phyloP scores from a whole-genome alignment of 2,888 invertebrate species.

The Drosophila yooni region DNA sequence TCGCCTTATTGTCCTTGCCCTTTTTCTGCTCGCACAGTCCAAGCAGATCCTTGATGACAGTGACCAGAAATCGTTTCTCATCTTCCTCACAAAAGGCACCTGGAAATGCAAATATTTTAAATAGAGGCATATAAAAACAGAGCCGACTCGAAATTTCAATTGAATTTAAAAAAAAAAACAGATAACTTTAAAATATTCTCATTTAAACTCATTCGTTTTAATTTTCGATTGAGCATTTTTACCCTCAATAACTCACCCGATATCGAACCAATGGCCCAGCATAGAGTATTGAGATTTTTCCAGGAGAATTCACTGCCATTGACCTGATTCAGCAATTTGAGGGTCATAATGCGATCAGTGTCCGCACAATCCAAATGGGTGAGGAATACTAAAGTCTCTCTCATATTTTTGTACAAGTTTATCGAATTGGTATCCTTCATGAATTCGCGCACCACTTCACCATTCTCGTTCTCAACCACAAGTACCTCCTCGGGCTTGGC shows the following conservation, averaged over 20 bases:
- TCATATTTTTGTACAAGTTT: slow-evolving; percentile 99
- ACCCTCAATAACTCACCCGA: slow-evolving; percentile 88
- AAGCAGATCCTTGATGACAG: slow-evolving; percentile 98
- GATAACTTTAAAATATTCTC: not conserved
- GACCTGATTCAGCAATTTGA: slow-evolving; percentile 98
- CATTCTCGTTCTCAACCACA: slow-evolving; percentile 99
- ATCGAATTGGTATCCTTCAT: slow-evolving; percentile 99
- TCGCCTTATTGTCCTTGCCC: slow-evolving; percentile 99
- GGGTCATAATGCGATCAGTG: slow-evolving; percentile 99
- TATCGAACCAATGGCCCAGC: slow-evolving; percentile 99
- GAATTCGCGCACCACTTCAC: slow-evolving; percentile 99
- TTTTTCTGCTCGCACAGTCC: slow-evolving; percentile 99
- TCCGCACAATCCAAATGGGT: slow-evolving; percentile 99
- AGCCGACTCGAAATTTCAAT: not conserved
- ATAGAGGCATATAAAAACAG: not conserved
- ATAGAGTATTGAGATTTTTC: slow-evolving; percentile 99
- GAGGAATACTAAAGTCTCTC: slow-evolving; percentile 98
- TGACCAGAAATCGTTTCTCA: slow-evolving; percentile 99
- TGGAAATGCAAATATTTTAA: slow-evolving; percentile 26
- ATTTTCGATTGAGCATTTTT: not conserved
- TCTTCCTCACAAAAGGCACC: slow-evolving; percentile 99
- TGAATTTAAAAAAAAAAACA: not conserved
- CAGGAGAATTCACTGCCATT: slow-evolving; percentile 99
- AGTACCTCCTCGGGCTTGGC: slow-evolving; percentile 99
- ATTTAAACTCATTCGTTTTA: not conserved